A percentile compares a stretch with the other conserved stretches of the same genome.
phyloP scores from a whole-genome alignment of 1,140 invertebrate genomes.

The Drosophila persimilis region DNA sequence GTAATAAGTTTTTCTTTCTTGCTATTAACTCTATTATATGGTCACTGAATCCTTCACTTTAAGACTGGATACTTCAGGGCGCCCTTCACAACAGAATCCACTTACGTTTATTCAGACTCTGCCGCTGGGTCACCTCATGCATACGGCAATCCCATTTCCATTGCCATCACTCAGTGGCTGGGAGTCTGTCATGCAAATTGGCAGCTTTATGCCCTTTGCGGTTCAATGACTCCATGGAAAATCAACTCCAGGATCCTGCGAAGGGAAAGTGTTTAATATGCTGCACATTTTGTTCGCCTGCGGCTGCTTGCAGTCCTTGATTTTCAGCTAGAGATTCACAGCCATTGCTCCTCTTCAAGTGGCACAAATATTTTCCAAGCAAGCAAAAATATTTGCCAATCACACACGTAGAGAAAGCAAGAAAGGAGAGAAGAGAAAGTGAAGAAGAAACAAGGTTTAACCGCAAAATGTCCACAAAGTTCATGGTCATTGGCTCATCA shows the following conservation, averaged over 20 bases:
- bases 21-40: too few species aligned
- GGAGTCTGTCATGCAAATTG: conserved; percentile 51
- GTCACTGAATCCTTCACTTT: too few species aligned
- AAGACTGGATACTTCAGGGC: too few species aligned
- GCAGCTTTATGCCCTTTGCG: conserved; percentile 40
- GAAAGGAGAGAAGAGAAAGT: conserved; percentile 21
- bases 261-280: conserved; percentile 49
- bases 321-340: conserved; percentile 14
- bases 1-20: too few species aligned
- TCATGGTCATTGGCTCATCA: conserved; percentile 63
- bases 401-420: conserved; percentile 1
- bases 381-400: conserved; percentile 71
- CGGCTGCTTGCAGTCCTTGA: conserved; percentile 48
- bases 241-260: background rate
- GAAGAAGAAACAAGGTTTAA: conserved; percentile 25
- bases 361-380: conserved; percentile 62
- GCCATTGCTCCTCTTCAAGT: conserved; percentile 12
- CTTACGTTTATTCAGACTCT: background rate
- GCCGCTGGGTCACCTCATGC: background rate
- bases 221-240: conserved; percentile 51
- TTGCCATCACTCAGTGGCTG: background rate
- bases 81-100: too few species aligned
- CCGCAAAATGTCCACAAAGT: conserved; percentile 61
- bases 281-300: conserved; percentile 45
- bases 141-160: conserved; percentile 4